These are phyloP conservation scores for Psittacara wagleri DNA, from an alignment of 2,113 vertebrate genomes.

Conservation along the genomic window DNA sequence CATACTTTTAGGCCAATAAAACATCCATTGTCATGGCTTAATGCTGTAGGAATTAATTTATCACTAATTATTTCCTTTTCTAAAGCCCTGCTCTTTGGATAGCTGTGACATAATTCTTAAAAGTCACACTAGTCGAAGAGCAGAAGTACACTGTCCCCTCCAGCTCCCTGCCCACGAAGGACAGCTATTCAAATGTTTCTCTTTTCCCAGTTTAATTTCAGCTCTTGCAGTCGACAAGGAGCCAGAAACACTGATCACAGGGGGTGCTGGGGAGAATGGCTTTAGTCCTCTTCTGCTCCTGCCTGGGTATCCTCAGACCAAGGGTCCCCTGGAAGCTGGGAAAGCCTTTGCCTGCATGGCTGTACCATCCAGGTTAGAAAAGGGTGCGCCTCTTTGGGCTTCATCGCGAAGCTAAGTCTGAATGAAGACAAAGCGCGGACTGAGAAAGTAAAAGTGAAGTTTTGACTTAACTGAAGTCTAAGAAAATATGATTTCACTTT, in stretches of 20 bases:
- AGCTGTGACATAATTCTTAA: slow-evolving; percentile 34
- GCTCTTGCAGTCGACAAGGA: background rate
- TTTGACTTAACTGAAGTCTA: background rate
- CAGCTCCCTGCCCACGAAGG: background rate
- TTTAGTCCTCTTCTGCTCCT: background rate
- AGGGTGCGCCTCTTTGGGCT: background rate
- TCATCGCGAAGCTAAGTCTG: background rate
- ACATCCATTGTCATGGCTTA: slow-evolving; percentile 43
- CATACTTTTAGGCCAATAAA: slow-evolving; percentile 42
- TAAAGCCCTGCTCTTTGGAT: slow-evolving; percentile 43
- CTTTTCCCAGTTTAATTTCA: background rate
- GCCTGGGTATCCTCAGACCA: accelerated
- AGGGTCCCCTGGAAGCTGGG: background rate
- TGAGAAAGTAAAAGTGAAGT: background rate
- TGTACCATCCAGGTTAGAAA: background rate
- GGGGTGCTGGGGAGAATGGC: background rate
- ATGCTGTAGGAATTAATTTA: slow-evolving; percentile 57
- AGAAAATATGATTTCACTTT: background rate
- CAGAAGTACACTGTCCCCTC: background rate
- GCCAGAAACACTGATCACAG: background rate
- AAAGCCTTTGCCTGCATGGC: background rate
- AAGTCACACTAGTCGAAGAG: background rate
- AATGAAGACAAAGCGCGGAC: background rate
- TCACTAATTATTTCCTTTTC: slow-evolving; percentile 58
- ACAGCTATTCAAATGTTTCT: background rate